A percentile compares a stretch with the other conserved stretches of the same genome.
Evolutionary conservation across 2,888 invertebrate species (phyloP).

Genomic region (Podabrus alpinus): DNA sequence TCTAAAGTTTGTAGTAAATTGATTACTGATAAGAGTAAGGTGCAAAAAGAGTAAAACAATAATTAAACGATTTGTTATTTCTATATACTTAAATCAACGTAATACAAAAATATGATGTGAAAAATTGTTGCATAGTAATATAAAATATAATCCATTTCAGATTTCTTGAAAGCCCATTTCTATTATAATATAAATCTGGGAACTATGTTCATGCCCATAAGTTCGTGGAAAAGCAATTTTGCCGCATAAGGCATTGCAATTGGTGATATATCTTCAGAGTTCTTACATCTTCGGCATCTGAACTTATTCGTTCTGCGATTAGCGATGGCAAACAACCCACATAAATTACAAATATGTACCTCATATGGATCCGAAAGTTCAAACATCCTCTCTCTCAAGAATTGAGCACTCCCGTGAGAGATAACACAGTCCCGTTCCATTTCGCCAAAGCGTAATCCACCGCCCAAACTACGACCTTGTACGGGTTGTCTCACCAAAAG

Average conservation of each 20-base stretch:
- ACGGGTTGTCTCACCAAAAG: conserved; percentile 98
- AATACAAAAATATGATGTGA: no score
- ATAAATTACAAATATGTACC: conserved; percentile 97
- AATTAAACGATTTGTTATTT: no score
- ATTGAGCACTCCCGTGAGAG: conserved; percentile 96
- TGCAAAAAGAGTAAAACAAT: no score
- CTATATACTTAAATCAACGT: no score
- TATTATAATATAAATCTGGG: conserved; percentile 84
- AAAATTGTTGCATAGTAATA: no score
- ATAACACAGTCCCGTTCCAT: conserved; percentile 99
- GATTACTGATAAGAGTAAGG: no score
- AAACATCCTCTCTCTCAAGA: conserved; percentile 93
- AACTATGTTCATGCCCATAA: conserved; percentile 99
- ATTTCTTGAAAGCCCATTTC: no score
- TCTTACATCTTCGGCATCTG: conserved; percentile 98
- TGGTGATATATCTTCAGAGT: conserved; percentile 98
- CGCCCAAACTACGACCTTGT: conserved; percentile 99
- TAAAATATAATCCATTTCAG: no score
- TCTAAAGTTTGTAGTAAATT: no score
- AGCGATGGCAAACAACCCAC: conserved; percentile 97
- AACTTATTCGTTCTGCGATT: conserved; percentile 97
- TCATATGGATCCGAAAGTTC: conserved; percentile 99
- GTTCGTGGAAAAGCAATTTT: no score
- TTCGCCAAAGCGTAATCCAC: conserved; percentile 98
- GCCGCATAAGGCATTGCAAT: conserved; percentile 91